Evolutionary conservation across 2,113 vertebrate genomes (phyloP).

Genomic region (Gracilinanus agilis): DNA sequence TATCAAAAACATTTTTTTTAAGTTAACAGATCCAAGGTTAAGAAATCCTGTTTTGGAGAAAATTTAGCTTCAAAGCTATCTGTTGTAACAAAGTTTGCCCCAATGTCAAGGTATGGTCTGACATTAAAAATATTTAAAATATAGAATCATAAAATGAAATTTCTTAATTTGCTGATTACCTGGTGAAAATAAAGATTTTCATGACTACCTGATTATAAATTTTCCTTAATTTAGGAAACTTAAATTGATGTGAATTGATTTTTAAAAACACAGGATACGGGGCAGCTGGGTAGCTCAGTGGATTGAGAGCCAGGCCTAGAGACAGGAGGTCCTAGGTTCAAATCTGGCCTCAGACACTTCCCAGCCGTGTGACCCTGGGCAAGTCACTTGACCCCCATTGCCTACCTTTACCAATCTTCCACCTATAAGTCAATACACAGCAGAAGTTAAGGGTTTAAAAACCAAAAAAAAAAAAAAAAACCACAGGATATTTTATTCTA

Average conservation of each 20-base stretch:
- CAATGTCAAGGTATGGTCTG: neutral
- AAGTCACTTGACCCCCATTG: too few species aligned
- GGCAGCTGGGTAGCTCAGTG: too few species aligned
- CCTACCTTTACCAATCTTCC: too few species aligned
- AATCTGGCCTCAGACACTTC: too few species aligned
- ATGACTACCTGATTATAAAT: neutral
- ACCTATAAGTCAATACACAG: too few species aligned
- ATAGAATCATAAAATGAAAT: neutral
- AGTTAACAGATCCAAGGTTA: neutral
- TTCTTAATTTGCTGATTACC: neutral
- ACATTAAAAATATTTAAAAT: neutral
- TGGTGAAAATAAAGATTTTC: neutral
- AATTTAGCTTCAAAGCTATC: neutral
- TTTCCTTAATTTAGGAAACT: neutral
- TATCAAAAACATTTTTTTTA: too few species aligned
- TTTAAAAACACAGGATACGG: neutral
- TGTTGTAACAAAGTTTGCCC: neutral
- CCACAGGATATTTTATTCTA: neutral
- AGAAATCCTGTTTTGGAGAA: neutral
- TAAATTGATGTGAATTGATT: neutral
- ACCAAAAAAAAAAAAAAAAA: too few species aligned
- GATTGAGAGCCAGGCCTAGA: too few species aligned
- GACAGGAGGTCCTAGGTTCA: too few species aligned
- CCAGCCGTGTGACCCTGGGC: too few species aligned
- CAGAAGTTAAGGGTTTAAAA: too few species aligned